phyloP scores from a whole-genome alignment of 2,797 vertebrate genomes.

The Telmatherina bonti region DNA sequence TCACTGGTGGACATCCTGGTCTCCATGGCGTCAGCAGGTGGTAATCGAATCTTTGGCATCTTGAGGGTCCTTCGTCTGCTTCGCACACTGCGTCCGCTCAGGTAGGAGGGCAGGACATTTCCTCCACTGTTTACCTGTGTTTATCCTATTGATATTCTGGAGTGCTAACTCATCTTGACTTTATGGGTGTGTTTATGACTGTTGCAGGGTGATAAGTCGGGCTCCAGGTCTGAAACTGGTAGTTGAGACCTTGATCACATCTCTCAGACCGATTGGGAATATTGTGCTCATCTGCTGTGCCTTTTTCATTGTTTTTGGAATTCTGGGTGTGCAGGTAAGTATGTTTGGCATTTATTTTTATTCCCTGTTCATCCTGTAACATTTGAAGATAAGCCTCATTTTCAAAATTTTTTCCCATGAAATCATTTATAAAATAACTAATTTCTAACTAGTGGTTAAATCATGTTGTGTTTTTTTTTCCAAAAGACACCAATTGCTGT shows the following conservation, averaged over 20 bases:
- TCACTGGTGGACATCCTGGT: constrained; percentile 96
- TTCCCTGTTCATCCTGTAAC: constrained; percentile 18
- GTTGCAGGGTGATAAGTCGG: constrained; percentile 92
- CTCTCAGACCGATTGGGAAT: constrained; percentile 93
- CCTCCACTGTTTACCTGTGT: not conserved
- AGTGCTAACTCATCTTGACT: not conserved
- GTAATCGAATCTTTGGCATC: constrained; percentile 94
- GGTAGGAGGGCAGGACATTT: constrained; percentile 75
- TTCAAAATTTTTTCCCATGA: too few relatives aligned
- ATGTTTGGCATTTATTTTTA: constrained; percentile 22
- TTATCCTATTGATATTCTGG: not conserved
- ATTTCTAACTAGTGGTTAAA: constrained; percentile 32
- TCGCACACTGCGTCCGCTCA: constrained; percentile 93
- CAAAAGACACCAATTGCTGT: constrained; percentile 36
- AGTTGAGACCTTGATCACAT: constrained; percentile 96
- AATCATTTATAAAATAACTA: too few relatives aligned
- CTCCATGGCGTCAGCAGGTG: constrained; percentile 90
- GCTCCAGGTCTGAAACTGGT: constrained; percentile 95
- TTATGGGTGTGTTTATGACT: constrained; percentile 27
- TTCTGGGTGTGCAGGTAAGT: constrained; percentile 95
- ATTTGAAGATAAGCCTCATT: constrained; percentile 27
- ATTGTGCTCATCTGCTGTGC: constrained; percentile 96
- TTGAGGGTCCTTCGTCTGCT: constrained; percentile 93
- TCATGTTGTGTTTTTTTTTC: constrained; percentile 34
- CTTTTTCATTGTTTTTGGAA: constrained; percentile 95